Conservation (phyloP, 2,113 vertebrate species). For the Crocuta crocuta region DNA sequence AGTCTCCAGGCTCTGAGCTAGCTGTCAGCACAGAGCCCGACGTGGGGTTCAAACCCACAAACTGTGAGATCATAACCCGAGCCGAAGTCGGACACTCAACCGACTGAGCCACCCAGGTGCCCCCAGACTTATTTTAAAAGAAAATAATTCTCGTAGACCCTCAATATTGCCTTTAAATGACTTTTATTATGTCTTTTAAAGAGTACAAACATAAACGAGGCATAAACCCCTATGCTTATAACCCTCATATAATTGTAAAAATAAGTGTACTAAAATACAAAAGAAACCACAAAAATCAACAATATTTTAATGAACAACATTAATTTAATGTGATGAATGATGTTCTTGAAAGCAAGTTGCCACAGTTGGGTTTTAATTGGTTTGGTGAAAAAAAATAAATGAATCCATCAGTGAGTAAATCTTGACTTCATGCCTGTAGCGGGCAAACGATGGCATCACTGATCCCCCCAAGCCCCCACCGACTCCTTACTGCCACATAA, state of each 20-base stretch:
- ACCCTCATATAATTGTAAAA: not conserved
- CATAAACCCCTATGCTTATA: not conserved
- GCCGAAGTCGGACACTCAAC: no score
- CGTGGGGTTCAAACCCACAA: no score
- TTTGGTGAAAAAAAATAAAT: constrained; percentile 8
- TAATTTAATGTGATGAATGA: constrained; percentile 17
- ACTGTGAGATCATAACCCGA: no score
- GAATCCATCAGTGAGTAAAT: not conserved
- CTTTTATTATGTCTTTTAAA: constrained; percentile 48
- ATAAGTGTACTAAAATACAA: not conserved
- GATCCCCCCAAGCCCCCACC: not conserved
- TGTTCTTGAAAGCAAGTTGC: constrained; percentile 46
- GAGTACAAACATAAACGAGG: not conserved
- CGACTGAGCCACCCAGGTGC: no score
- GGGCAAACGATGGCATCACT: not conserved
- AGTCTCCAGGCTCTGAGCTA: no score
- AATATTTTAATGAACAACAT: constrained; percentile 32
- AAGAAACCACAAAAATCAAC: not conserved
- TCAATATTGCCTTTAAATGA: not conserved
- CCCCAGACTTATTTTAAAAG: not conserved
- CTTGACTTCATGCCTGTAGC: not conserved
- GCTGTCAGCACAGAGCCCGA: no score
- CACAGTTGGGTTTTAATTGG: not conserved
- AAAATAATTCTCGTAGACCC: not conserved
- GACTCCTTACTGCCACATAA: not conserved